Conservation (phyloP, 2,113 vertebrate species). For the Phalacrocorax aristotelis region DNA sequence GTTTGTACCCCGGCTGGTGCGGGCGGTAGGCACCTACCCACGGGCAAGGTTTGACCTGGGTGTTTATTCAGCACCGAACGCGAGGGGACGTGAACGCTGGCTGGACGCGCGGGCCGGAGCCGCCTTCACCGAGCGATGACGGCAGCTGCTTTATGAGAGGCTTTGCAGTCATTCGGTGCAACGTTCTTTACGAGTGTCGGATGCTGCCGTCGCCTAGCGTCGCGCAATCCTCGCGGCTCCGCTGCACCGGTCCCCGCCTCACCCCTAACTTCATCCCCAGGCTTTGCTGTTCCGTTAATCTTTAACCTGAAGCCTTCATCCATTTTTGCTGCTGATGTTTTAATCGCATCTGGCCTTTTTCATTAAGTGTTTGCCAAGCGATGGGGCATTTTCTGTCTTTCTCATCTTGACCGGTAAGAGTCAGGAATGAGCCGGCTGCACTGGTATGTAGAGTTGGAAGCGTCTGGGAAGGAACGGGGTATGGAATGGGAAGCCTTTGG, state of each 20-base stretch:
- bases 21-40: not conserved
- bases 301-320: not conserved
- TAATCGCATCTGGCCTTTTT: not conserved
- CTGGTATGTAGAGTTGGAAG: not conserved
- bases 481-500: not conserved
- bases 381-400: not conserved
- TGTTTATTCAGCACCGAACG: too few relatives aligned
- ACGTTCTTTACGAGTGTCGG: not conserved
- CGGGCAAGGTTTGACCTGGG: not conserved
- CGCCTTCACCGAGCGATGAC: not conserved
- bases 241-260: not conserved
- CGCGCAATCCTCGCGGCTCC: not conserved
- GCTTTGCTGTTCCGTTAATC: not conserved
- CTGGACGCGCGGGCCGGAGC: not conserved
- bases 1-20: too few relatives aligned
- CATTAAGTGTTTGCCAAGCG: not conserved
- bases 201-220: not conserved
- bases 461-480: not conserved
- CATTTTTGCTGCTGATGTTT: not conserved
- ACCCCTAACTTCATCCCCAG: not conserved
- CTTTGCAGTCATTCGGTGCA: not conserved
- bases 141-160: not conserved
- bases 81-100: not conserved
- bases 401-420: not conserved
- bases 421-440: not conserved